These are phyloP conservation scores for Cinara cedri DNA, from an alignment of 2,888 invertebrate species.

Conservation along the genomic window DNA sequence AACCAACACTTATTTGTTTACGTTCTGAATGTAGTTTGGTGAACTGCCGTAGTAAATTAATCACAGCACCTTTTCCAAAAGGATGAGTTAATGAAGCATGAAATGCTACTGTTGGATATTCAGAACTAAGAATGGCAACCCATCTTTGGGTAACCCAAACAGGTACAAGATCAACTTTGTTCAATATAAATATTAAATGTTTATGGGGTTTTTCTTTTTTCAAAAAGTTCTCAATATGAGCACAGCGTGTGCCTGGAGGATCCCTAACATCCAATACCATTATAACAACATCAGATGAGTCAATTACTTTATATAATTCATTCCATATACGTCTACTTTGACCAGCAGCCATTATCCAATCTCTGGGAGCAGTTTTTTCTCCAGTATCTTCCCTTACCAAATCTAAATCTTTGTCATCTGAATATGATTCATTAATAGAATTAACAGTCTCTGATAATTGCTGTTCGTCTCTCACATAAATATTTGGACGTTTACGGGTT, in stretches of 20 bases:
- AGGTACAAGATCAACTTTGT: constrained; percentile 95
- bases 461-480: constrained; percentile 76
- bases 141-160: constrained; percentile 98
- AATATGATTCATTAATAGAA: constrained; percentile 77
- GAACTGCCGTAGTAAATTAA: constrained; percentile 94
- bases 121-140: constrained; percentile 91
- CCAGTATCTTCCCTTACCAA: constrained; percentile 79
- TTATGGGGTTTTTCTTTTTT: constrained; percentile 95
- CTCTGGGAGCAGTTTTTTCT: constrained; percentile 79
- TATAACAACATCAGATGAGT: constrained; percentile 95
- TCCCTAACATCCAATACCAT: constrained; percentile 97
- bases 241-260: constrained; percentile 93
- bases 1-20: constrained; percentile 98
- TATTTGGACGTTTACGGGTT: constrained; percentile 86
- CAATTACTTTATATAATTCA: constrained; percentile 97
- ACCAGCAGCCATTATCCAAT: constrained; percentile 94
- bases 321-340: constrained; percentile 98
- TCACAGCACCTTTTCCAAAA: constrained; percentile 96
- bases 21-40: constrained; percentile 93
- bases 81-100: constrained; percentile 98
- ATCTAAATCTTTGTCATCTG: constrained; percentile 76
- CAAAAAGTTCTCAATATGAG: constrained; percentile 89
- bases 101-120: constrained; percentile 97
- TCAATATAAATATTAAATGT: constrained; percentile 94
- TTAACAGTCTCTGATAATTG: constrained; percentile 78